These are phyloP conservation scores for Melangyna quadrimaculata DNA, from an alignment of 2,888 invertebrate species.

Conservation along the genomic window DNA sequence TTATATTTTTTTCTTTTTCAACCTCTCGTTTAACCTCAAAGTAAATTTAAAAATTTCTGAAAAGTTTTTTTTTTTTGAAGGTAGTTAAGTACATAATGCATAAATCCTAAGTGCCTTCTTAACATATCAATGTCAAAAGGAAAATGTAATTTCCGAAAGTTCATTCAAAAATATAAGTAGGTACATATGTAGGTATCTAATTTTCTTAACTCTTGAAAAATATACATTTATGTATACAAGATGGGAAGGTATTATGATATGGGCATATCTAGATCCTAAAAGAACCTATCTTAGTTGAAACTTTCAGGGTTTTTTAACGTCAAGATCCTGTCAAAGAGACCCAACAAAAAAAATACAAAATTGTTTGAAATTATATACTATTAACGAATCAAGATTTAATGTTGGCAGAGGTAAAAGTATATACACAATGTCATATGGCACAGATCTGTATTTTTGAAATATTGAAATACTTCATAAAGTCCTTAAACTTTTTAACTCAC, in stretches of 20 bases:
- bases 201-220: neutral
- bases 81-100: neutral
- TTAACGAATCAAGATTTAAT: constrained; percentile 20
- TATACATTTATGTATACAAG: neutral
- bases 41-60: neutral
- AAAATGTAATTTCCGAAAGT: constrained; percentile 25
- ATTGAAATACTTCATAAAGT: constrained; percentile 27
- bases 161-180: neutral
- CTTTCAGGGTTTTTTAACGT: neutral
- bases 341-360: neutral
- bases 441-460: neutral
- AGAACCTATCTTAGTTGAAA: neutral
- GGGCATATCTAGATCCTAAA: too few relatives aligned
- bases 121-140: constrained; percentile 22
- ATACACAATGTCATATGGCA: neutral
- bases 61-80: neutral
- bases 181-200: neutral
- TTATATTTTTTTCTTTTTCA: neutral
- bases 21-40: neutral
- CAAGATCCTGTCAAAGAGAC: neutral
- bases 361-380: neutral
- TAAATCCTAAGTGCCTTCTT: neutral
- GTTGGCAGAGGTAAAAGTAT: neutral
- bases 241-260: too few relatives aligned
- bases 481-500: constrained; percentile 10